These are phyloP conservation scores for Scyliorhinus canicula DNA, from an alignment of 2,797 vertebrate species.

Conservation along the genomic window DNA sequence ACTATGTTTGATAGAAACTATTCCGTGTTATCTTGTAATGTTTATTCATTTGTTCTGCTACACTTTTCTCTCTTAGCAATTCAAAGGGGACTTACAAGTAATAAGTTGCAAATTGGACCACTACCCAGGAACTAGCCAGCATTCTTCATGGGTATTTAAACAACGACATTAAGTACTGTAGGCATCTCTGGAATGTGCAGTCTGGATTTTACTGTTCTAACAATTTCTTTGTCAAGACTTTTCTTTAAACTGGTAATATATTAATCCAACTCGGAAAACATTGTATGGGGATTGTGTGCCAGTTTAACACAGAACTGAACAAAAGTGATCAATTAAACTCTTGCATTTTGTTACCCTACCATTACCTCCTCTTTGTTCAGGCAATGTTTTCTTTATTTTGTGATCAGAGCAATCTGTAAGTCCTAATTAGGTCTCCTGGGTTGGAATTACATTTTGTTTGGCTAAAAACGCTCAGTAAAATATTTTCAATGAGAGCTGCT, in stretches of 20 bases:
- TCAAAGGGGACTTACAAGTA: conserved; percentile 47
- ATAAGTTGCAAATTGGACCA: conserved; percentile 53
- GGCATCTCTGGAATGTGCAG: conserved; percentile 67
- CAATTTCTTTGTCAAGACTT: conserved; percentile 51
- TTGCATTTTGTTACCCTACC: neutral
- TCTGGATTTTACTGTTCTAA: conserved; percentile 61
- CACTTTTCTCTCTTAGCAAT: neutral
- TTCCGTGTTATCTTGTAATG: neutral
- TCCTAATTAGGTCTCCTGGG: conserved; percentile 15
- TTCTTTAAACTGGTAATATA: neutral
- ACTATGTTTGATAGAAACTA: neutral
- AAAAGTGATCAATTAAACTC: neutral
- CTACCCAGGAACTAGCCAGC: conserved; percentile 55
- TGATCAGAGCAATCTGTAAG: neutral
- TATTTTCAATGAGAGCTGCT: neutral
- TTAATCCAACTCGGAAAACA: conserved; percentile 12
- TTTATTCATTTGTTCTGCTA: neutral
- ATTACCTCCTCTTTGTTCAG: neutral
- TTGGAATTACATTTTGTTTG: conserved; percentile 28
- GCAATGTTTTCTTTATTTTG: conserved; percentile 15
- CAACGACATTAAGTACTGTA: conserved; percentile 63
- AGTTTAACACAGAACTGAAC: conserved; percentile 11
- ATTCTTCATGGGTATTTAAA: conserved; percentile 71
- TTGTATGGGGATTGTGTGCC: neutral
- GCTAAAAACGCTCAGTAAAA: neutral